Base-by-base conservation (phyloP, 2,113 vertebrate genomes). In the Hydrochoerus hydrochaeris region DNA sequence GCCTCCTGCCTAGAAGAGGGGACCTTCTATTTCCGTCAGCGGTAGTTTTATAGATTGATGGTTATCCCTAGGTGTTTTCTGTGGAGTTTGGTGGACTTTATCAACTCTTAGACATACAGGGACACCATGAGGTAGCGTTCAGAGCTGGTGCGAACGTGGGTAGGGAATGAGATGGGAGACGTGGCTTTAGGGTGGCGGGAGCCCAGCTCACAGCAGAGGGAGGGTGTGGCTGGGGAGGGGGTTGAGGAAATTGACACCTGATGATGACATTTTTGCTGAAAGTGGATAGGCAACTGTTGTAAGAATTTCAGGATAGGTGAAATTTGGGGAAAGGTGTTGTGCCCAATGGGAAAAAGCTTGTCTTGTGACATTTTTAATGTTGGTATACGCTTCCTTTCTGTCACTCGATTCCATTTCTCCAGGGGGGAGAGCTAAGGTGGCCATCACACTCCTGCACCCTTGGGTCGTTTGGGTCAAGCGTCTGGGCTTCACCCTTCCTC, bases 11-110 rank as follows among this genome's bases (percentile, higher is more conserved):
- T 35, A 17, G 82, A 54, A 75, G n/a, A n/a, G 84, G 57, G 32
- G 57, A 52, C 88, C 0, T 10, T 49, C 75, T 60, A 2, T 96
- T 93, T 95, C 2, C 69, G 28, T 93, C 81, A 96, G 85, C n/a
- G 85, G 41, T n/a, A 24, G 87, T 85, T 87, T 94, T 73, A 71
- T 95, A 73, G 85, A 58, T 94, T 85, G 41, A 62, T 97, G 69
- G 77, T 63, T 62, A 30, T 63, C 41, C 12, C 81, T 20, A 46
- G 75, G 1, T 44, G 32, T 57, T 87, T 90, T 89, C 28, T 62
- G 26, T 62, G 11, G 73, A 63, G 14, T 75, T 91, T 69, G 35
- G 20, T 22, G 22, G 38, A 30, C 90, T 90, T 26, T 85, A 5
- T 84, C 71, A 49, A 65, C 38, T 65, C 69, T 85, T 54, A 28